These are phyloP conservation scores for Spodoptera litura DNA, from an alignment of 1,140 invertebrate species.

Conservation along the genomic window DNA sequence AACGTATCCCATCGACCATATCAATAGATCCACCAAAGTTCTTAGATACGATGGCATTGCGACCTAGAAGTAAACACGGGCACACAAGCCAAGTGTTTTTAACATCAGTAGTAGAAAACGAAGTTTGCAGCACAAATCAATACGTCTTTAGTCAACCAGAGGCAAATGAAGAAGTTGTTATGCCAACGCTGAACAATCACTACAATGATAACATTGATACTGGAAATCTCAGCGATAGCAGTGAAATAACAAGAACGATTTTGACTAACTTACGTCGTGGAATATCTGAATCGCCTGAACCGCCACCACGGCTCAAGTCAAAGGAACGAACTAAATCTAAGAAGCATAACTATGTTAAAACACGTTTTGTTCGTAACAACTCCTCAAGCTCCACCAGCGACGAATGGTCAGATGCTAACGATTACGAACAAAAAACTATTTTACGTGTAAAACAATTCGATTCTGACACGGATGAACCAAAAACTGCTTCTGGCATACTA, in stretches of 20 bases:
- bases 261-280: conserved; percentile 74
- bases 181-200: not conserved
- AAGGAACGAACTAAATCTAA: conserved; percentile 75
- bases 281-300: conserved; percentile 78
- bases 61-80: conserved; percentile 87
- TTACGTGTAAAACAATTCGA: conserved; percentile 84
- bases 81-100: conserved; percentile 88
- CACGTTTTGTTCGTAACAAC: conserved; percentile 81
- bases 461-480: conserved; percentile 75
- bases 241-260: conserved; percentile 78
- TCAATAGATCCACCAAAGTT: conserved; percentile 86
- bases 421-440: conserved; percentile 79
- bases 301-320: conserved; percentile 80
- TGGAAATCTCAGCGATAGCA: conserved; percentile 79
- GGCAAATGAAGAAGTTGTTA: not conserved
- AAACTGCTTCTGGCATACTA: conserved; percentile 61
- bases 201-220: conserved; percentile 61
- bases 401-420: conserved; percentile 82
- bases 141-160: conserved; percentile 28
- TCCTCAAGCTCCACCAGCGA: conserved; percentile 80
- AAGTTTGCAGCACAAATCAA: conserved; percentile 63
- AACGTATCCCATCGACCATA: conserved; percentile 84
- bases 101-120: conserved; percentile 74
- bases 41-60: conserved; percentile 91
- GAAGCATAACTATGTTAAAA: conserved; percentile 85